Conservation (phyloP, 2,797 vertebrate species). For the Lindbergichthys nudifrons region DNA sequence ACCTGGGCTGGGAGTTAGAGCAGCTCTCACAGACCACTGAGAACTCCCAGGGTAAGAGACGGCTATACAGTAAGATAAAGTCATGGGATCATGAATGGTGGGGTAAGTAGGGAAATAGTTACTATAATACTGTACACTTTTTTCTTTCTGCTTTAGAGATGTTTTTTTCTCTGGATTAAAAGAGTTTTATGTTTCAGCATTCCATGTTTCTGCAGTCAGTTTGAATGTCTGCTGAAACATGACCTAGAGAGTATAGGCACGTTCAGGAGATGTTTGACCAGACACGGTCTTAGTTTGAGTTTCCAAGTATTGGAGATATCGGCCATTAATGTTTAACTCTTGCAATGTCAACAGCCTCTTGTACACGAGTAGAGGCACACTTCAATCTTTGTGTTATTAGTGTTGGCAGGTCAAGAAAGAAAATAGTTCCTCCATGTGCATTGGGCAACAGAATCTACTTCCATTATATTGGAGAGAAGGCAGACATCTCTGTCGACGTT, state of each 20-base stretch:
- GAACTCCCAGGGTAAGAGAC: conserved; percentile 86
- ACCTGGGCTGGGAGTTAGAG: conserved; percentile 95
- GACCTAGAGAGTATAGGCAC: background rate
- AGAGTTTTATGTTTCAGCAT: background rate
- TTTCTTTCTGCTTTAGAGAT: background rate
- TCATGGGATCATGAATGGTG: background rate
- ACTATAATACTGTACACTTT: too few relatives aligned
- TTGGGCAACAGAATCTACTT: too few relatives aligned
- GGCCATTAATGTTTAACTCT: too few relatives aligned
- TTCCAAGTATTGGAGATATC: too few relatives aligned
- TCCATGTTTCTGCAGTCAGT: background rate
- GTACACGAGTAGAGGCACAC: too few relatives aligned
- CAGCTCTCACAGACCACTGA: conserved; percentile 92
- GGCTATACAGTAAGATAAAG: background rate
- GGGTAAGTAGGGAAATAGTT: background rate
- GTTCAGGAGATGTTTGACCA: background rate
- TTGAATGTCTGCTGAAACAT: background rate
- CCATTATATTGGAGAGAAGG: too few relatives aligned
- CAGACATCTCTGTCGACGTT: too few relatives aligned
- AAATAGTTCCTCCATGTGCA: too few relatives aligned
- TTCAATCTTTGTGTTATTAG: too few relatives aligned
- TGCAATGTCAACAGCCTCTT: too few relatives aligned
- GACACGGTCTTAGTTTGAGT: background rate
- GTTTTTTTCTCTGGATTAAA: background rate
- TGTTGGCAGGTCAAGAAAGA: too few relatives aligned